phyloP scores from a whole-genome alignment of 2,113 vertebrate species.

The Rhinolophus sinicus region DNA sequence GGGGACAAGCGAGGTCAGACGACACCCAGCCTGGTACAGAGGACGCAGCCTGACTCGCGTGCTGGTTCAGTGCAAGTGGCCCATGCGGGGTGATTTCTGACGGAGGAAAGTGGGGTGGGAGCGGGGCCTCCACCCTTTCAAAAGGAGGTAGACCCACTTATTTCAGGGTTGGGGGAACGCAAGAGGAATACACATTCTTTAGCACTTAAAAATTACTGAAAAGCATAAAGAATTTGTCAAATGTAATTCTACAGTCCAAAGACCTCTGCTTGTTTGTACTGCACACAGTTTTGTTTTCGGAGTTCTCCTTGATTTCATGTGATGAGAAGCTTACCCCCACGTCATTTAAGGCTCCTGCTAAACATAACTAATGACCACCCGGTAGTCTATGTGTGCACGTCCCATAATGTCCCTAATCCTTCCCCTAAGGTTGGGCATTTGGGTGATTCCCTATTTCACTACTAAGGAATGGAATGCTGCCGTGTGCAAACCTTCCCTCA shows the following conservation, averaged over 20 bases:
- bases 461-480: neutral
- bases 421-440: neutral
- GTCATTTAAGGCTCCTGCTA: neutral
- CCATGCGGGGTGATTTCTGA: neutral
- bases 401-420: rapidly evolving
- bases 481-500: neutral
- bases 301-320: neutral
- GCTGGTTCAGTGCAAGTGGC: neutral
- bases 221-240: neutral
- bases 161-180: neutral
- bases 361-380: rapidly evolving
- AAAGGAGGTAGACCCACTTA: neutral
- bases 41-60: neutral
- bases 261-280: neutral
- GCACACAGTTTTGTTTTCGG: neutral
- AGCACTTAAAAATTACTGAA: neutral
- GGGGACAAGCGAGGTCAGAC: neutral
- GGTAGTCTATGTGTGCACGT: rapidly evolving
- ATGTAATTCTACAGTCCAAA: neutral
- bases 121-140: neutral
- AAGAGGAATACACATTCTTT: neutral
- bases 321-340: neutral
- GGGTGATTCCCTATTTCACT: rapidly evolving
- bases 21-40: neutral
- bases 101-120: neutral